A percentile compares a stretch with the other conserved stretches of the same genome.
phyloP scores from a whole-genome alignment of 2,113 vertebrate species.

The Ictalurus furcatus region DNA sequence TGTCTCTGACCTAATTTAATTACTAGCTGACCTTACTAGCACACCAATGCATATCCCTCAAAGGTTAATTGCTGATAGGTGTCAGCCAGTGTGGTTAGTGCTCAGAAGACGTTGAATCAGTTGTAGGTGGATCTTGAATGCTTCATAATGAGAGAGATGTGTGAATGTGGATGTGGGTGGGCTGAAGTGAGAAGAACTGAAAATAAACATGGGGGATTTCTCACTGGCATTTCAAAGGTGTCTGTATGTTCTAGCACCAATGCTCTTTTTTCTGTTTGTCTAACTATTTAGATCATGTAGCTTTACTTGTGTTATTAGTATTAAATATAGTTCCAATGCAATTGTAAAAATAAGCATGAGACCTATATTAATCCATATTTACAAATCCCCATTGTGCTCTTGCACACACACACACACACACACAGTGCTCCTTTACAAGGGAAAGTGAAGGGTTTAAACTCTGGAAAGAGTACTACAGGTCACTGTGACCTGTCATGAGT shows the following conservation, averaged over 20 bases:
- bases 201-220: conserved; percentile 65
- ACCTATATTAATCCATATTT: background rate
- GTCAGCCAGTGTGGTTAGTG: conserved; percentile 35
- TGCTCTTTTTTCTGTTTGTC: conserved; percentile 18
- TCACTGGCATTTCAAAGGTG: conserved; percentile 50
- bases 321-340: background rate
- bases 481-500: conserved; percentile 56
- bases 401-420: background rate
- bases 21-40: conserved; percentile 12
- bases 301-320: conserved; percentile 1
- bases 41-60: conserved; percentile 5
- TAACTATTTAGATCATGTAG: conserved; percentile 15
- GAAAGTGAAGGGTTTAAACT: background rate
- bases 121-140: conserved; percentile 45
- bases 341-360: background rate
- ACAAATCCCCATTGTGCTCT: background rate
- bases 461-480: conserved; percentile 42
- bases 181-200: conserved; percentile 51
- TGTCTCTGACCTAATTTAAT: conserved; percentile 20
- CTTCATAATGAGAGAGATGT: conserved; percentile 43
- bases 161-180: conserved; percentile 55
- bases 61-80: conserved; percentile 46
- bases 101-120: conserved; percentile 37
- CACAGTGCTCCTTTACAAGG: background rate
- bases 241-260: conserved; percentile 31